Conservation (phyloP, 1,140 invertebrate species). For the Hylaeus volcanicus region DNA sequence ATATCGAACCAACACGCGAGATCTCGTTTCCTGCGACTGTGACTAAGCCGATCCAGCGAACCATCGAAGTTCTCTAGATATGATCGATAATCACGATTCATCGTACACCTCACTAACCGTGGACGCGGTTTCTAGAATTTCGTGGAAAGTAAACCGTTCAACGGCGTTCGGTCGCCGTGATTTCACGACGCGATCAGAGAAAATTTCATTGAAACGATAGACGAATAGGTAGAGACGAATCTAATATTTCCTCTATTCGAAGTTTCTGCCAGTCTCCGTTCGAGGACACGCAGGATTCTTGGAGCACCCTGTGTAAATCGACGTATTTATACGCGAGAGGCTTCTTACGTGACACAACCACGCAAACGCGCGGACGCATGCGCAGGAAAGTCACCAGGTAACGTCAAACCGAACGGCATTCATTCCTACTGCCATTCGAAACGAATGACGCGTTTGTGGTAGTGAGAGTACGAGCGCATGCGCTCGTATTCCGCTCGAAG, state of each 20-base stretch:
- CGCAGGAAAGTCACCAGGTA: conserved; percentile 2
- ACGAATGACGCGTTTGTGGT: conserved; percentile 30
- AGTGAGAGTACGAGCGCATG: neutral
- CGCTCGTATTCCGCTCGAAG: conserved; percentile 4
- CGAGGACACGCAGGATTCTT: neutral
- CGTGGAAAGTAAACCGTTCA: neutral
- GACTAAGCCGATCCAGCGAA: conserved; percentile 13
- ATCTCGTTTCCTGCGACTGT: conserved; percentile 15
- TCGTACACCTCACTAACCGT: neutral
- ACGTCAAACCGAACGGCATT: conserved; percentile 38
- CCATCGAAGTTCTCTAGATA: neutral
- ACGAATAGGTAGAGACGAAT: too few relatives aligned
- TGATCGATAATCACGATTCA: neutral
- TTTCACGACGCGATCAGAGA: neutral
- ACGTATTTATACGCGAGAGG: conserved; percentile 2
- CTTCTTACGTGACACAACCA: conserved; percentile 7
- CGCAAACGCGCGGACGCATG: conserved; percentile 1
- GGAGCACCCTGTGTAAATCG: conserved; percentile 18
- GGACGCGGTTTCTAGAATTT: neutral
- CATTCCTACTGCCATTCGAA: conserved; percentile 36
- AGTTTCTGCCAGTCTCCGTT: too few relatives aligned
- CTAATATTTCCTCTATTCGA: too few relatives aligned
- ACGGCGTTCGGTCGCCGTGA: too few relatives aligned
- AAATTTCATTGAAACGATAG: too few relatives aligned
- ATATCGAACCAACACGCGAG: conserved; percentile 15